Evolutionary conservation across 2,888 invertebrate species (phyloP), one percentile per base, ranked within the genome.

Genomic region (Hypselothyrea guttata): DNA sequence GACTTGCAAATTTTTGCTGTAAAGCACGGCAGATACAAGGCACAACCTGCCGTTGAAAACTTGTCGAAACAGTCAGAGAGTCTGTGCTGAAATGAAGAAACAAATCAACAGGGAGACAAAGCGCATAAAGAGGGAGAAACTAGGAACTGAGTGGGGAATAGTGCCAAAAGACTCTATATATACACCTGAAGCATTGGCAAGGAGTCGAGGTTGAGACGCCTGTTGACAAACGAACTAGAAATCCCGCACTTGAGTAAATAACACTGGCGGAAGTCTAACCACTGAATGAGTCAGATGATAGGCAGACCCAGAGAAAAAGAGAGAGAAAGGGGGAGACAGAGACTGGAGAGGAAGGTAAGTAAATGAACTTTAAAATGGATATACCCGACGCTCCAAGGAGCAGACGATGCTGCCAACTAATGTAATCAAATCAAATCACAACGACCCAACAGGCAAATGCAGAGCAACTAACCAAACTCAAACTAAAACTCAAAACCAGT

Each of bases 391-490:
- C 27, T n/a, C 18, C 38, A 16, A 4, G 35, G 16, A 16, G 54
- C 31, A 5, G 41, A 41, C n/a, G 38, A 22, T 35, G 64, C 53
- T 55, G 52, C 74, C 71, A 64, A 64, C 77, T 84, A 84, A 84
- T 82, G 84, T 84, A 81, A 81, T 81, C 81, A 81, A 81, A 84
- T 78, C 83, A 81, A 77, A 81, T 78, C 83, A 73, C 71, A 71
- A 65, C 71, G 63, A 74, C 63, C 57, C 56, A 59, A 45, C 59
- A 59, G 59, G 11, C 73, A 48, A 61, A 57, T 48, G 55, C 69
- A 57, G 69, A 61, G 59, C 51, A 69, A 58, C 72, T 65, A 69
- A 58, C 60, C 54, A 54, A 59, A 71, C 63, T 70, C 67, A 73
- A 75, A 51, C 73, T 55, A 46, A 46, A 60, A 55, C 48, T 38